phyloP scores from a whole-genome alignment of 1,140 invertebrate genomes.

The Drosophila pruinosa region DNA sequence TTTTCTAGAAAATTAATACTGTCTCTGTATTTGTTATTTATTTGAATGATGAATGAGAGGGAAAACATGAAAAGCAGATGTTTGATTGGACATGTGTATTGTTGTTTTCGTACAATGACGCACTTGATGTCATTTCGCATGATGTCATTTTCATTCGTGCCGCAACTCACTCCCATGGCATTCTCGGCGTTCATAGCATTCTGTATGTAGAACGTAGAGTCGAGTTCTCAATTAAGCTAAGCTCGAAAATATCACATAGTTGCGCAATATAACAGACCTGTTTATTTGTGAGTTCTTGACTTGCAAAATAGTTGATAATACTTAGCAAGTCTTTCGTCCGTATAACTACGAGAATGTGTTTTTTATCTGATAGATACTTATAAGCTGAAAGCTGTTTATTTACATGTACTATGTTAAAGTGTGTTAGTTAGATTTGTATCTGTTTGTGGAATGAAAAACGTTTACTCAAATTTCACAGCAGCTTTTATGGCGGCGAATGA shows the following conservation, averaged over 20 bases:
- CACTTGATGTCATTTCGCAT: constrained; percentile 44
- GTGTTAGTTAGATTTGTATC: constrained; percentile 1
- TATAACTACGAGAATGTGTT: neutral
- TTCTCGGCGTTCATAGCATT: constrained; percentile 42
- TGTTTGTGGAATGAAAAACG: constrained; percentile 13
- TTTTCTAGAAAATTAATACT: neutral
- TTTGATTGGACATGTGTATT: constrained; percentile 2
- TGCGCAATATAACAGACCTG: neutral
- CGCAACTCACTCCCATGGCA: constrained; percentile 9
- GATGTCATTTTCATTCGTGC: constrained; percentile 52
- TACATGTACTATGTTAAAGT: neutral
- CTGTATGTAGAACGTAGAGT: neutral
- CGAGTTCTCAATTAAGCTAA: constrained; percentile 6
- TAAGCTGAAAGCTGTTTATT: neutral
- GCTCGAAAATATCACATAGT: constrained; percentile 14
- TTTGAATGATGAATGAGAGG: neutral
- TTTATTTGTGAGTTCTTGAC: neutral
- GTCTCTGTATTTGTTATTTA: neutral
- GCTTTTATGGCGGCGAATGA: constrained; percentile 31
- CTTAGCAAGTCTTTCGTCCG: neutral
- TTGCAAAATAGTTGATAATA: constrained; percentile 1
- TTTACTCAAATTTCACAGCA: constrained; percentile 30
- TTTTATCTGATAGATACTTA: constrained; percentile 12
- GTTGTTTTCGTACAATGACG: constrained; percentile 48
- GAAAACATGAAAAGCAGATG: neutral